These are phyloP conservation scores for Eueremaeus valkanovi DNA, from an alignment of 2,888 invertebrate species.

Conservation along the genomic window DNA sequence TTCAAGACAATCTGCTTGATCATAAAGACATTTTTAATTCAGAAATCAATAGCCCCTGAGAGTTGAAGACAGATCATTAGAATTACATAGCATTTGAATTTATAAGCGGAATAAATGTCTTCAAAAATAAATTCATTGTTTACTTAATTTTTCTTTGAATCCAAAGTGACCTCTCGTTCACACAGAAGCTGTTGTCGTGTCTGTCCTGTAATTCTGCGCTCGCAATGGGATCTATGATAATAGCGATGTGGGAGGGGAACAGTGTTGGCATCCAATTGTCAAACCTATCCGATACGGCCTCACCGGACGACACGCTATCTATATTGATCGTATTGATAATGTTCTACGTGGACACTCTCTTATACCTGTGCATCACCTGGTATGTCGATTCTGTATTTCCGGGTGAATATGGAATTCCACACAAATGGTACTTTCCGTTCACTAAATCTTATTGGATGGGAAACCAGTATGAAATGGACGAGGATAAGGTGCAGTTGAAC, in stretches of 20 bases:
- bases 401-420: slow-evolving; percentile 59
- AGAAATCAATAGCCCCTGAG: too few species aligned
- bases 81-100: slow-evolving; percentile 56
- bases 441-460: slow-evolving; percentile 59
- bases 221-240: slow-evolving; percentile 55
- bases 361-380: slow-evolving; percentile 59
- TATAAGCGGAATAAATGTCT: neutral
- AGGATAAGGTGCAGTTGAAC: neutral
- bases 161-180: slow-evolving; percentile 44
- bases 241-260: slow-evolving; percentile 57
- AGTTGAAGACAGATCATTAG: neutral
- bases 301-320: slow-evolving; percentile 59
- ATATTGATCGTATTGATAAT: slow-evolving; percentile 64
- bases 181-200: slow-evolving; percentile 44
- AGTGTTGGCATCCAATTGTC: slow-evolving; percentile 63
- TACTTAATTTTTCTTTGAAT: neutral
- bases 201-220: slow-evolving; percentile 56
- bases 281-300: slow-evolving; percentile 57
- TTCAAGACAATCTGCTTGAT: too few species aligned
- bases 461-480: neutral
- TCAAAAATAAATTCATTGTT: neutral
- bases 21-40: too few species aligned
- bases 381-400: slow-evolving; percentile 62
- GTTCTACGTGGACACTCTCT: slow-evolving; percentile 63
- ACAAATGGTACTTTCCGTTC: slow-evolving; percentile 59